Conservation (phyloP, 2,888 invertebrate genomes). For the Amitus sp. region DNA sequence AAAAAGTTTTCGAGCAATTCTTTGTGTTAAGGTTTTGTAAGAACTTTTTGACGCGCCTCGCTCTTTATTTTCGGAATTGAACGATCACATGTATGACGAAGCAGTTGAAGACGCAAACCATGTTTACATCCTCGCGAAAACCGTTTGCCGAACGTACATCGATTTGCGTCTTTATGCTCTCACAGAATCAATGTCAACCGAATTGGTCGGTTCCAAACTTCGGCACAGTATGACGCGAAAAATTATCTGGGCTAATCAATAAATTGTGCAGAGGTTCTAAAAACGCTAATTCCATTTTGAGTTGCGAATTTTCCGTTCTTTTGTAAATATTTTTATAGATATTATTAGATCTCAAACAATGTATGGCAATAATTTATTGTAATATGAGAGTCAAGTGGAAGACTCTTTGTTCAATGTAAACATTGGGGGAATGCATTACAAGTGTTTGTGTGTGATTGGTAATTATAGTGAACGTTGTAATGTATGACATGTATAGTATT, state of each 20-base stretch:
- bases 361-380: too few relatives aligned
- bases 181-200: not conserved
- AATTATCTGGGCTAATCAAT: not conserved
- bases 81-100: conserved; percentile 25
- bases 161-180: conserved; percentile 12
- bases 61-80: conserved; percentile 14
- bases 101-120: conserved; percentile 15
- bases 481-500: too few relatives aligned
- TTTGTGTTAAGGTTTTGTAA: conserved; percentile 23
- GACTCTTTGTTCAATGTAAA: too few relatives aligned
- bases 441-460: too few relatives aligned
- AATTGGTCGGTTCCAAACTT: not conserved
- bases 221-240: not conserved
- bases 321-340: too few relatives aligned
- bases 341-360: too few relatives aligned
- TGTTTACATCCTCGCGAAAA: conserved; percentile 13
- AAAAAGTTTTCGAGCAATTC: conserved; percentile 17
- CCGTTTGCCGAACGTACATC: conserved; percentile 11
- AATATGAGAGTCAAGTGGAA: too few relatives aligned
- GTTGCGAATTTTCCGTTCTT: too few relatives aligned
- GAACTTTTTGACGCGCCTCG: conserved; percentile 21
- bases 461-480: too few relatives aligned
- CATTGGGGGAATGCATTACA: too few relatives aligned
- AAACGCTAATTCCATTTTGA: too few relatives aligned
- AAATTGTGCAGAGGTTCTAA: not conserved